Conservation (phyloP, 2,797 vertebrate species). For the Cephalopachus bancanus region DNA sequence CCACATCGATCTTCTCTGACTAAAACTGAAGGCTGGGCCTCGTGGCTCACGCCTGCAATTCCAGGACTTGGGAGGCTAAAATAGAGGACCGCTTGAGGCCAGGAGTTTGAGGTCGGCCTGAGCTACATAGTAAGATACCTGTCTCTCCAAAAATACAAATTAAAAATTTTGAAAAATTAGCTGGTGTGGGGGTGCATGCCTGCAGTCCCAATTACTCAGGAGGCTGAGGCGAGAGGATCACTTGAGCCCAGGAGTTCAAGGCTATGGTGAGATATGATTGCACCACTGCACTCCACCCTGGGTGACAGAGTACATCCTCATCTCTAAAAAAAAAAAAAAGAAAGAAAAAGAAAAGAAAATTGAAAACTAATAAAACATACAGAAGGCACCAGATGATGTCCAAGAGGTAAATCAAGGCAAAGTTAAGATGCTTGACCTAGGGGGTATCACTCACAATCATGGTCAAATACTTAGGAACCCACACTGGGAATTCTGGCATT, state of each 20-base stretch:
- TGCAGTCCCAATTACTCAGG: neutral
- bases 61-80: neutral
- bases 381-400: neutral
- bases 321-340: neutral
- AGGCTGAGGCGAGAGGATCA: neutral
- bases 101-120: neutral
- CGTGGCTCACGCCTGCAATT: neutral
- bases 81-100: rapidly evolving
- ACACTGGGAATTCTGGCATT: too few relatives aligned
- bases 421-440: too few relatives aligned
- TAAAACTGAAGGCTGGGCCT: neutral
- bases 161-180: neutral
- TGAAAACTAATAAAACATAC: neutral
- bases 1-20: neutral
- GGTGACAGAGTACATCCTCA: neutral
- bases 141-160: neutral
- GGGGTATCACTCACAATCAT: rapidly evolving
- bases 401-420: neutral
- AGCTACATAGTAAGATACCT: neutral
- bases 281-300: neutral
- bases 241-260: neutral
- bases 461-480: neutral
- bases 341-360: neutral
- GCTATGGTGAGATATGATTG: neutral
- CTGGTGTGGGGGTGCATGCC: rapidly evolving